These are phyloP conservation scores for Trematocara nigrifrons DNA, from an alignment of 2,113 vertebrate species.

Conservation along the genomic window DNA sequence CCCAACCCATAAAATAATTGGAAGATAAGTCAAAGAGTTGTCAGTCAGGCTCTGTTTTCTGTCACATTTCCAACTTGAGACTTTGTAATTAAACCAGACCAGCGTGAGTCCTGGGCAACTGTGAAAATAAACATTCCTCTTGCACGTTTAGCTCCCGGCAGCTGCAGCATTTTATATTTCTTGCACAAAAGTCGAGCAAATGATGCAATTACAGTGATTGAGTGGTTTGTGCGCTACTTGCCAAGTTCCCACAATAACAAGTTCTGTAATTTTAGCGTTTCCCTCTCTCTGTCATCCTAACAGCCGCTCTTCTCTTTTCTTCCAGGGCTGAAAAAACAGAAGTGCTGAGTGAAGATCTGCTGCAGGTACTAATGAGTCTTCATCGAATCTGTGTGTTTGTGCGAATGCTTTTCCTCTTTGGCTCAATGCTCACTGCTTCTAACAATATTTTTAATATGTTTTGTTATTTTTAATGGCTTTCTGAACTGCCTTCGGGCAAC, in stretches of 20 bases:
- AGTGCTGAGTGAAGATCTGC: constrained; percentile 67
- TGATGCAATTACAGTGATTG: constrained; percentile 16
- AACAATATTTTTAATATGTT: fast-evolving
- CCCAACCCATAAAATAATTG: not conserved
- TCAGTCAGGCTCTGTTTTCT: not conserved
- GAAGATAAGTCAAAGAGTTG: not conserved
- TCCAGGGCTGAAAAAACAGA: constrained; percentile 71
- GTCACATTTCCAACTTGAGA: not conserved
- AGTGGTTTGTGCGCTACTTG: not conserved
- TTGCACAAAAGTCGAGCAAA: not conserved
- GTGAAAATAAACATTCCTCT: not conserved
- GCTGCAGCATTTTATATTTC: not conserved
- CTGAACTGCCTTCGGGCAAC: not conserved
- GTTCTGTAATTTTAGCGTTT: not conserved
- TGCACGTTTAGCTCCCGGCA: not conserved
- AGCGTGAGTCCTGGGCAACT: not conserved
- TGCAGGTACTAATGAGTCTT: constrained; percentile 53
- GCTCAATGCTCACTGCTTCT: not conserved
- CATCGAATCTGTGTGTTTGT: not conserved
- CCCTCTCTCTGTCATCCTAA: not conserved
- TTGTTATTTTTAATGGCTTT: not conserved
- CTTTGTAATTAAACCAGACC: not conserved
- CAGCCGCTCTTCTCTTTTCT: not conserved
- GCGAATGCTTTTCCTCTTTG: not conserved
- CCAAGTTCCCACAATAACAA: constrained; percentile 12